Evolutionary conservation across 1,140 invertebrate species (phyloP).

Genomic region (Brachionus rubens): DNA sequence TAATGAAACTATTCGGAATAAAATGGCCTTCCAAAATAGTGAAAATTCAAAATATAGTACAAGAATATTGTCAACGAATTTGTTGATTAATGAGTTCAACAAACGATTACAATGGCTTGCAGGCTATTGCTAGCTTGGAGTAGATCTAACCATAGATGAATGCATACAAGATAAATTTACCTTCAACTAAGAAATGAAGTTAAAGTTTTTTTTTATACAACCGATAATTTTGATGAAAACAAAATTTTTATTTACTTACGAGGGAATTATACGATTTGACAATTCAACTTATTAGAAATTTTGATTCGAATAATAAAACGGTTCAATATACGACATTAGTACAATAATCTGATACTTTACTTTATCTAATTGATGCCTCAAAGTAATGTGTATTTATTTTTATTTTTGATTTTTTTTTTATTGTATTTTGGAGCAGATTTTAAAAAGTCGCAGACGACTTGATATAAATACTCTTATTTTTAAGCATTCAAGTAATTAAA

Average conservation of each 20-base stretch:
- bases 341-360: slow-evolving; percentile 56
- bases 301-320: slow-evolving; percentile 51
- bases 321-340: slow-evolving; percentile 55
- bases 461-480: not conserved
- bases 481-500: slow-evolving; percentile 42
- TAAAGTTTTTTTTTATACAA: slow-evolving; percentile 41
- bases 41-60: not conserved
- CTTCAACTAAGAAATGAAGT: slow-evolving; percentile 53
- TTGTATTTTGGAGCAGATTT: not conserved
- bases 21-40: not conserved
- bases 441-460: not conserved
- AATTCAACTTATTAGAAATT: slow-evolving; percentile 51
- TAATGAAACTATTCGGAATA: slow-evolving; percentile 47
- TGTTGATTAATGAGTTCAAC: slow-evolving; percentile 49
- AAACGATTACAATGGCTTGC: slow-evolving; percentile 50
- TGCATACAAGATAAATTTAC: slow-evolving; percentile 54
- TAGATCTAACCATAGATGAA: slow-evolving; percentile 54
- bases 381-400: no score
- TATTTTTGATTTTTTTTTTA: not conserved
- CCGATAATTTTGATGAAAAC: slow-evolving; percentile 49
- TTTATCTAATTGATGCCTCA: slow-evolving; percentile 52
- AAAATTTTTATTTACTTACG: slow-evolving; percentile 49
- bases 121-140: slow-evolving; percentile 51
- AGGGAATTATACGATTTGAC: slow-evolving; percentile 49
- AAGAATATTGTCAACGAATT: not conserved